Evolutionary conservation across 2,113 vertebrate species (phyloP).

Genomic region (Lamprologus lemairii): DNA sequence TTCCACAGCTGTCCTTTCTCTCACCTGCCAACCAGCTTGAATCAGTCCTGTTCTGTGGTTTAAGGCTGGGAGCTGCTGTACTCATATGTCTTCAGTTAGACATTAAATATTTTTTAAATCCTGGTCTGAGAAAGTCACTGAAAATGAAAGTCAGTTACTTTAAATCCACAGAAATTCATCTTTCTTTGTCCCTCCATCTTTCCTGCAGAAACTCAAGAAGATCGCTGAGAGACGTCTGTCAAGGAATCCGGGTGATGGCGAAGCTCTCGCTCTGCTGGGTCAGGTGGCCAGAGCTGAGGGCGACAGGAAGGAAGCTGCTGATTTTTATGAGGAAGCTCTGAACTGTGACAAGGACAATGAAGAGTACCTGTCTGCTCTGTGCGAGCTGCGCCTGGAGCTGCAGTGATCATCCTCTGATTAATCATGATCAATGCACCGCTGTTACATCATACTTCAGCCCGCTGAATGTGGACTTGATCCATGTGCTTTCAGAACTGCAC

Average conservation of each 20-base stretch:
- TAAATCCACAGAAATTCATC: neutral
- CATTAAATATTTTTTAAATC: no score
- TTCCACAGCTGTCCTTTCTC: no score
- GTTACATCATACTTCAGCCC: accelerated
- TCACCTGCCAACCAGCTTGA: no score
- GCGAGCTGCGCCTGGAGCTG: neutral
- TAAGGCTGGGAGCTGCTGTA: no score
- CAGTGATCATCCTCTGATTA: neutral
- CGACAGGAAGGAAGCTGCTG: accelerated
- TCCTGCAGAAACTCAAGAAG: neutral
- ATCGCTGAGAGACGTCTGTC: neutral
- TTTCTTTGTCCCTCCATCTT: accelerated
- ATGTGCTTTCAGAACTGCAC: neutral
- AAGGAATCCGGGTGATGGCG: accelerated
- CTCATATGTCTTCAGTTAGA: no score
- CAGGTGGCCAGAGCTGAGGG: neutral
- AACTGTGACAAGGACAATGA: neutral
- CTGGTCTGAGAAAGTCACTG: no score
- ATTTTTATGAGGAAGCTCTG: accelerated
- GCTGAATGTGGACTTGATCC: neutral
- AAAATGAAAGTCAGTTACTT: no score
- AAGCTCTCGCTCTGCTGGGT: neutral
- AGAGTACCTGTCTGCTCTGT: neutral
- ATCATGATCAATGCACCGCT: accelerated
- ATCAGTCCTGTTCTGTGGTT: no score